Base-by-base conservation (phyloP, 2,888 invertebrate species). In the Silvanus unidentatus region DNA sequence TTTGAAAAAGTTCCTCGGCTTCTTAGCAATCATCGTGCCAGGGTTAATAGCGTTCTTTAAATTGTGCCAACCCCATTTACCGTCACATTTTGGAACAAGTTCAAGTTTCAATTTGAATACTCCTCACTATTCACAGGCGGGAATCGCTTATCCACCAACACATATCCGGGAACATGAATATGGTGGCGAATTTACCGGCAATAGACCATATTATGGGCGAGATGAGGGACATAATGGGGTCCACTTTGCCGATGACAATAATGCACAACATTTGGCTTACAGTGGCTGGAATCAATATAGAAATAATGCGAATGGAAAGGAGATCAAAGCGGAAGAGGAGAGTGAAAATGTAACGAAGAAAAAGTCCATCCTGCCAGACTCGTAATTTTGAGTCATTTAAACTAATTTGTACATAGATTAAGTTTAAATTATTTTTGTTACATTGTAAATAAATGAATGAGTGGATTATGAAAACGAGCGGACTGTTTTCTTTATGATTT, bases 41-140 rank as follows among this genome's bases (percentile, higher is more conserved):
- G 86, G 89, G 52, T 72, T 88, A 0, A 88, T 90, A 60, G 90
- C 86, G 22, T 90, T 88, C 74, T 88, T 89, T 70, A 88, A 88
- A 65, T 76, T 90, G 57, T 90, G 88, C 75, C 87, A 86, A 58
- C 88, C 88, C 1, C 76, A 80, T 56, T 64, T 80, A n/a, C 77
- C 77, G 2, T 80, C 81, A 1, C 77, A 77, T 0, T 73, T 71
- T 52, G 75, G 76, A 0, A 68, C 63, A 39, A 71, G 69, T 47
- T 68, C 68, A 1, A 66, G 60, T 46, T 73, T 71, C 56, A 69
- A 72, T 48, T 64, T 63, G 52, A 66, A 66, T 38, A 78, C 79
- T 0, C 84, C 85, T 0, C 82, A 86, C 57, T 88, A 88, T 63
- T 80, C 81, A 0, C 81, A 84, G 1, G 83, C 84, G 39, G 87